These are phyloP conservation scores for Indicator maculatus DNA, from an alignment of 2,113 vertebrate species.

Conservation along the genomic window DNA sequence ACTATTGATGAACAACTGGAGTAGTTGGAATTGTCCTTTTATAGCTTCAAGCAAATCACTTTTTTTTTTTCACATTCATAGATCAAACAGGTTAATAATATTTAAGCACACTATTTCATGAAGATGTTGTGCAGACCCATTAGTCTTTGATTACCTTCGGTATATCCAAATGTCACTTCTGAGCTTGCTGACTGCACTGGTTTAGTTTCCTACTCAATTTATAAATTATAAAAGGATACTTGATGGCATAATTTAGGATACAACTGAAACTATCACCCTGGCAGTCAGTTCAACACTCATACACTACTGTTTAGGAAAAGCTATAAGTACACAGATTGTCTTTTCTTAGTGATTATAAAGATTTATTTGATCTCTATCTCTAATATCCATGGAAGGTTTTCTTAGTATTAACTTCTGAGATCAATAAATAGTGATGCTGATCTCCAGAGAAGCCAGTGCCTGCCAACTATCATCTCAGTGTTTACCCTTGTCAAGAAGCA, in stretches of 20 bases:
- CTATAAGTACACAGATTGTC: slow-evolving; percentile 33
- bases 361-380: slow-evolving; percentile 57
- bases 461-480: neutral
- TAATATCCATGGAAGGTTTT: slow-evolving; percentile 51
- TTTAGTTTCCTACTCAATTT: neutral
- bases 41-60: neutral
- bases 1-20: neutral
- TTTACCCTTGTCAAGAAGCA: slow-evolving; percentile 14
- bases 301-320: neutral
- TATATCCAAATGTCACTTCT: slow-evolving; percentile 14
- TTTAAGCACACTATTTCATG: neutral
- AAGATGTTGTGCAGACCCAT: neutral
- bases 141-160: slow-evolving; percentile 13
- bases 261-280: neutral
- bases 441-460: slow-evolving; percentile 26
- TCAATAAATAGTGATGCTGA: slow-evolving; percentile 55
- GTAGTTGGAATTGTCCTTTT: neutral
- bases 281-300: slow-evolving; percentile 2
- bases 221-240: neutral
- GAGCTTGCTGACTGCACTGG: neutral
- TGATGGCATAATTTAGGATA: neutral
- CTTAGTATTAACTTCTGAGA: slow-evolving; percentile 45
- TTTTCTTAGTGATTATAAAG: slow-evolving; percentile 51
- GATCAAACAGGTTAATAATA: neutral
- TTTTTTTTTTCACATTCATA: neutral